Evolutionary conservation across 1,140 invertebrate genomes (phyloP).

Genomic region (Mactra quadrangularis): DNA sequence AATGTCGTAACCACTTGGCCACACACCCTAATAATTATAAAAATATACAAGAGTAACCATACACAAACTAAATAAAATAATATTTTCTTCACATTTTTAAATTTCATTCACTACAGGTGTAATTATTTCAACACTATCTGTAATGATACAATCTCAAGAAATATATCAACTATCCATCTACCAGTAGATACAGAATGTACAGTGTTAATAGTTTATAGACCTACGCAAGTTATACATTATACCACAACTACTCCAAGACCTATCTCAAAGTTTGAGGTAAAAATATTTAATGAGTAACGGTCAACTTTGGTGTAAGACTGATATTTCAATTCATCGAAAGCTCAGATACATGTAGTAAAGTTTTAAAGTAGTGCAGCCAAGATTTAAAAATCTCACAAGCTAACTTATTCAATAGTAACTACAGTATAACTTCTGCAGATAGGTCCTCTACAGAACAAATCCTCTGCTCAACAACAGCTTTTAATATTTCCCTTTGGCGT

Average conservation of each 20-base stretch:
- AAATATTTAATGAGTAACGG: background rate
- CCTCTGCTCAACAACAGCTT: too few relatives aligned
- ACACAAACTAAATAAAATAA: too few relatives aligned
- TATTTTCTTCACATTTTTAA: too few relatives aligned
- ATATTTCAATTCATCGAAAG: background rate
- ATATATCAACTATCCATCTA: background rate
- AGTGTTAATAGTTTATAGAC: background rate
- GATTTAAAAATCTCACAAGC: too few relatives aligned
- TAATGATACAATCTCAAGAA: background rate
- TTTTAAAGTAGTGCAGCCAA: background rate
- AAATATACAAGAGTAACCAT: too few relatives aligned
- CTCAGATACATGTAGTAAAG: background rate
- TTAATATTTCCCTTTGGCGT: too few relatives aligned
- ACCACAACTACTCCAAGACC: background rate
- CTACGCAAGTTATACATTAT: background rate
- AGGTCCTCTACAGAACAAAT: too few relatives aligned
- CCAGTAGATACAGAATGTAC: background rate
- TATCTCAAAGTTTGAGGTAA: conserved; percentile 1
- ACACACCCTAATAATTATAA: too few relatives aligned
- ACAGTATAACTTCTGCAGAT: too few relatives aligned
- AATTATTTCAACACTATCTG: background rate
- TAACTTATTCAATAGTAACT: too few relatives aligned
- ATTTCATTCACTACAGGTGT: conserved; percentile 8
- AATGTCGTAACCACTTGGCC: too few relatives aligned
- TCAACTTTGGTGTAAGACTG: background rate